Evolutionary conservation across 2,113 vertebrate genomes (phyloP).

Genomic region (Dasypus novemcinctus): DNA sequence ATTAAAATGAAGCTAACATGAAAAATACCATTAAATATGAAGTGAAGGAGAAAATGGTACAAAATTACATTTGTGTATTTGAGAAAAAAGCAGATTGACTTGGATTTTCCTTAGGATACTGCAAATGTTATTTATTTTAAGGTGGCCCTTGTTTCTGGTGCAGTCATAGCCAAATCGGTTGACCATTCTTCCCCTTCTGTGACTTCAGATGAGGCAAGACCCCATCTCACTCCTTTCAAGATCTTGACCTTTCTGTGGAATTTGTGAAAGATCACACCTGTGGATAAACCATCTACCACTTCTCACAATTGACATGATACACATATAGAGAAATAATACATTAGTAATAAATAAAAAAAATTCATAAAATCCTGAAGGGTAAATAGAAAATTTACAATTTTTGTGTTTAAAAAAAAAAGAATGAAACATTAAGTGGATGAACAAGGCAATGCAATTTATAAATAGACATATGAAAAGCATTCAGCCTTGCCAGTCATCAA

Average conservation of each 20-base stretch:
- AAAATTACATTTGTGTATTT: slow-evolving; percentile 35
- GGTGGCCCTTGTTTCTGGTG: background rate
- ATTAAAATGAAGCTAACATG: slow-evolving; percentile 46
- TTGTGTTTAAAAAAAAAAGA: slow-evolving; percentile 17
- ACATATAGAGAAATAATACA: background rate
- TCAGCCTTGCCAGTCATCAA: background rate
- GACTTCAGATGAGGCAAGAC: background rate
- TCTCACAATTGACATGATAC: background rate
- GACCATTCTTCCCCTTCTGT: background rate
- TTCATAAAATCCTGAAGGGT: no score
- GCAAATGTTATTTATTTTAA: background rate
- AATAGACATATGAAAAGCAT: background rate
- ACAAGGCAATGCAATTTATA: background rate
- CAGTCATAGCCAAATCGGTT: background rate
- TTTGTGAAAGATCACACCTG: background rate
- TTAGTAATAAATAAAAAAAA: no score
- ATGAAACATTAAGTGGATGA: background rate
- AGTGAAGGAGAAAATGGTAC: background rate
- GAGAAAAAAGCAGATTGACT: slow-evolving; percentile 1
- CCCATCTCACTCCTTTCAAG: background rate
- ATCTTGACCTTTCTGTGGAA: background rate
- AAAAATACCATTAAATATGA: slow-evolving; percentile 36
- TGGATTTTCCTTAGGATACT: background rate
- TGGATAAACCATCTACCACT: background rate
- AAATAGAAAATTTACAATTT: background rate